phyloP scores from a whole-genome alignment of 2,797 vertebrate species.

The Coccyzus lansbergi region DNA sequence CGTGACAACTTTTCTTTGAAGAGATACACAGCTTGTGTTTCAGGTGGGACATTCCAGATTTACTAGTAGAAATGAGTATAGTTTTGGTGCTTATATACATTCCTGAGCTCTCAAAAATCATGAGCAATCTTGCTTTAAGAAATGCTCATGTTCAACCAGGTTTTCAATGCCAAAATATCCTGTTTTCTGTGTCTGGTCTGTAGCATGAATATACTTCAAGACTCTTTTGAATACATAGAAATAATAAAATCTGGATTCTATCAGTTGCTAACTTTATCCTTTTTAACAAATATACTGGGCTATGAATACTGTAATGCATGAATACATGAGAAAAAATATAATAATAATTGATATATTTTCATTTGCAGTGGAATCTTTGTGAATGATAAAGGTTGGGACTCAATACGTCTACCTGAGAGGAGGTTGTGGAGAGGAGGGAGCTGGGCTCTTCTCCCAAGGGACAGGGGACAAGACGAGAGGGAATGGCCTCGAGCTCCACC shows the following conservation, averaged over 20 bases:
- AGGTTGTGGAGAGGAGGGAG: no score
- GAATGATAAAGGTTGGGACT: background rate
- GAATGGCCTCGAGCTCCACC: no score
- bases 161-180: background rate
- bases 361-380: background rate
- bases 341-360: background rate
- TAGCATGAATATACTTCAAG: accelerated
- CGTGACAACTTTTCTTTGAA: background rate
- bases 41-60: background rate
- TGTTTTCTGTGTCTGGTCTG: background rate
- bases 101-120: background rate
- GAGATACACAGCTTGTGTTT: background rate
- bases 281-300: background rate
- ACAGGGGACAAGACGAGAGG: no score
- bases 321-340: background rate
- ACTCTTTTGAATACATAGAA: background rate
- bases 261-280: background rate
- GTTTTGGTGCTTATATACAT: background rate
- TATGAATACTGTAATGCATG: background rate
- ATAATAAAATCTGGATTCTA: background rate
- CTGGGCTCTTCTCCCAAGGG: no score
- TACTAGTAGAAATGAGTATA: background rate
- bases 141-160: background rate
- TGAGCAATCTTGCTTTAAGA: background rate
- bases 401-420: no score